Base-by-base conservation (phyloP, 2,113 vertebrate genomes). In the Sorex fumeus region DNA sequence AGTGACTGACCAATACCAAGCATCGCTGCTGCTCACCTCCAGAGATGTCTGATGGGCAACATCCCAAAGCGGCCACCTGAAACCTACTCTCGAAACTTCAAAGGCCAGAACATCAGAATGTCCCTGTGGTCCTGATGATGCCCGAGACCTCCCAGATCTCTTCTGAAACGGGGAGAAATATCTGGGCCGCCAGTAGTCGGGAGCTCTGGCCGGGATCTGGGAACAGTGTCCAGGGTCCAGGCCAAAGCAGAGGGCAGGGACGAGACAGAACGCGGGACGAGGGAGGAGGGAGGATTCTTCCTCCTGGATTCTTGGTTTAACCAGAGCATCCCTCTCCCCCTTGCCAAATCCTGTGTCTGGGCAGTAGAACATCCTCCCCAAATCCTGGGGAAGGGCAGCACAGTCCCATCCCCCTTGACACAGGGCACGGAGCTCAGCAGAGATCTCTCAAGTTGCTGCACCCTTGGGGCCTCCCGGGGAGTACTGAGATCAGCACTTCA, bases 381-480 rank as follows among this genome's bases (percentile, higher is more conserved):
- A n/a, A n/a, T n/a, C n/a, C n/a, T n/a, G n/a, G n/a, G n/a, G n/a
- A n/a, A n/a, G n/a, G n/a, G n/a, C n/a, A 30, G 8, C 30, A 53
- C 9, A 23, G 43, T 53, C 53, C 18, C 53, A 10, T 15, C 15
- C 53, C 18, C 53, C 18, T 3, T 15, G 53, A 53, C 21, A 67
- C 0, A 0, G 43, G 30, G 28, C 9, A 8, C 10, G 28, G 2
- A 2, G 0, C 8, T 18, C 6, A 32, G 34, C 53, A 28, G 81
- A 18, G 19, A 0, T 4, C 21, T 62, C 30, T 7, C 6, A 2
- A 30, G 15, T 8, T 6, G 10, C n/a, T 8, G 15, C 25, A 18
- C 36, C n/a, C 77, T 40, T 12, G 32, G 43, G 27, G 12, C 82
- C 34, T 6, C 2, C 0, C 16, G 23, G 16, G n/a, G n/a, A n/a